Percentiles rank a stretch among this genome's conserved stretches.
Conservation (phyloP, 2,888 invertebrate species). For the Platynereis dumerilii region DNA sequence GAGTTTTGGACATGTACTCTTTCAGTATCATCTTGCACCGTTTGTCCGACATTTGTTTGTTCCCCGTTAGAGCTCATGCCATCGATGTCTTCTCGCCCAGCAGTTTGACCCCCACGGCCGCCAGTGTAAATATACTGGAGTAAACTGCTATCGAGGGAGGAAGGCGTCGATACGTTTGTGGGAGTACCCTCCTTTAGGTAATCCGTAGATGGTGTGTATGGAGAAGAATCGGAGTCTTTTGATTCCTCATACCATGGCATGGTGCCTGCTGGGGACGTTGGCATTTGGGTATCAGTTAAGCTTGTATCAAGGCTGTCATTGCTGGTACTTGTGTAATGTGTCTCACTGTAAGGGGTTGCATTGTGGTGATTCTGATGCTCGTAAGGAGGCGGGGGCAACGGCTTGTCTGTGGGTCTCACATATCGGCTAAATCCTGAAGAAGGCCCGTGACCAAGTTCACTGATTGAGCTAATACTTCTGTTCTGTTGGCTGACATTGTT, state of each 20-base stretch:
- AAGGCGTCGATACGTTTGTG: no score
- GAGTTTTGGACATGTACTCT: no score
- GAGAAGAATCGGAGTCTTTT: constrained; percentile 3
- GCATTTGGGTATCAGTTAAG: no score
- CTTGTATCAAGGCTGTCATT: not conserved
- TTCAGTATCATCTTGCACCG: no score
- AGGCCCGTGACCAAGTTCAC: not conserved
- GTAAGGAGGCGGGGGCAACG: not conserved
- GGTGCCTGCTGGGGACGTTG: not conserved
- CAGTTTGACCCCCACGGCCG: no score
- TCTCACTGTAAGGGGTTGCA: not conserved
- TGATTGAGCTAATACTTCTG: not conserved
- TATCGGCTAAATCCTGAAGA: not conserved
- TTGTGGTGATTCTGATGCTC: not conserved
- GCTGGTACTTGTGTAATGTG: no score
- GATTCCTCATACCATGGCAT: constrained; percentile 4
- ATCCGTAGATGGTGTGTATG: not conserved
- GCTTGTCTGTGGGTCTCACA: not conserved
- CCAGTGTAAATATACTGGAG: no score
- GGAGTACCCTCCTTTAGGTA: no score
- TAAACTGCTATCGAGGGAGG: no score
- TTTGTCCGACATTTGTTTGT: no score
- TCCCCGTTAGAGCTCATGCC: no score
- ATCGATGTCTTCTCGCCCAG: no score
- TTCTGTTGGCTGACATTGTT: not conserved